A percentile compares a stretch with the other conserved stretches of the same genome.
Evolutionary conservation across 2,113 vertebrate species (phyloP).

Genomic region (Toxostoma redivivum): DNA sequence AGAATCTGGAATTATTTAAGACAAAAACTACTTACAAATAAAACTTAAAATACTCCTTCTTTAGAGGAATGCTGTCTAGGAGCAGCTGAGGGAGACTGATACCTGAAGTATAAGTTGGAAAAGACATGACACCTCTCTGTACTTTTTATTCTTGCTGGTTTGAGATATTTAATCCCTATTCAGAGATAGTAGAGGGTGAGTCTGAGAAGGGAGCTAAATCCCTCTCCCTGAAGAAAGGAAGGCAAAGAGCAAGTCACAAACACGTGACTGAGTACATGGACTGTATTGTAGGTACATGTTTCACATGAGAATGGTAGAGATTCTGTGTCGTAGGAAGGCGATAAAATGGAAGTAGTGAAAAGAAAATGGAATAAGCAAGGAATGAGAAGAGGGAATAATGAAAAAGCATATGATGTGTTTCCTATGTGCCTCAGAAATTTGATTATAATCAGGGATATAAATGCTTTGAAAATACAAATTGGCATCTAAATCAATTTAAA

Average conservation of each 20-base stretch:
- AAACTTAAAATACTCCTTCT: neutral
- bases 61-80: neutral
- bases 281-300: neutral
- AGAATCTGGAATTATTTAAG: neutral
- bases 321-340: neutral
- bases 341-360: neutral
- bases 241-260: neutral
- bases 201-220: neutral
- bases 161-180: neutral
- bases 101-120: neutral
- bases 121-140: neutral
- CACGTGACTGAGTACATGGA: fast-evolving
- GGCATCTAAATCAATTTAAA: neutral
- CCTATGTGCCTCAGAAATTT: neutral
- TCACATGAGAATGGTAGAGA: neutral
- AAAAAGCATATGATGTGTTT: neutral
- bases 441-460: neutral
- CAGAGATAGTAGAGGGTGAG: neutral
- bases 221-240: neutral
- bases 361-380: neutral
- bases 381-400: neutral
- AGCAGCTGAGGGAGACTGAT: neutral
- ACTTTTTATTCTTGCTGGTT: neutral
- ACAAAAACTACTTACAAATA: neutral
- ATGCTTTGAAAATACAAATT: neutral